Conservation (phyloP, 1,140 invertebrate species). For the Drosophila murphyi region DNA sequence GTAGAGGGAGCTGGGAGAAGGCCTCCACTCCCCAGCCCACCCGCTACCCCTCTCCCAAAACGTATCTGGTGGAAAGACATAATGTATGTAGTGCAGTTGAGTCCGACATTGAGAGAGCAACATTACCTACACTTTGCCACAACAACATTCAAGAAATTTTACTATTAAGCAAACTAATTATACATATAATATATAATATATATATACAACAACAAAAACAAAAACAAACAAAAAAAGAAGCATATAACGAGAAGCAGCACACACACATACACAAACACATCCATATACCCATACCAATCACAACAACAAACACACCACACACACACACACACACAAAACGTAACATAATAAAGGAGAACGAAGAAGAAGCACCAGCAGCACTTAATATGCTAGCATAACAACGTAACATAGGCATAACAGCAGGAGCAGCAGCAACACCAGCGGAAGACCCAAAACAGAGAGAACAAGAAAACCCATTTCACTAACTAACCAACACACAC, state of each 20-base stretch:
- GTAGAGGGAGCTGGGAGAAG: not conserved
- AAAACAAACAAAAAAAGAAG: conserved; percentile 37
- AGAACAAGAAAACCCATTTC: conserved; percentile 21
- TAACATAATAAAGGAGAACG: conserved; percentile 1
- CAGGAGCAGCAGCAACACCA: conserved; percentile 2
- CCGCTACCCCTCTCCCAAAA: not conserved
- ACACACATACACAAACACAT: conserved; percentile 13
- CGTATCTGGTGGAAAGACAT: conserved; percentile 81
- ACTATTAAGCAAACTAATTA: conserved; percentile 81
- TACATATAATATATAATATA: conserved; percentile 83
- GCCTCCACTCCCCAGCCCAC: not conserved
- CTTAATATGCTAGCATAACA: conserved; percentile 25
- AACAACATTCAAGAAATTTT: conserved; percentile 83
- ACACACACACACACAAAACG: conserved; percentile 20
- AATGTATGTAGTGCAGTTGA: conserved; percentile 81
- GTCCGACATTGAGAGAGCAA: conserved; percentile 70
- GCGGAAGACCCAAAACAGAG: conserved; percentile 15
- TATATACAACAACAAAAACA: conserved; percentile 62
- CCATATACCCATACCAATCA: not conserved
- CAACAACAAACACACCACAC: conserved; percentile 4
- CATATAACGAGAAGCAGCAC: conserved; percentile 58
- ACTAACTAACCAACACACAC: conserved; percentile 27
- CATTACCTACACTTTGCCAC: conserved; percentile 83
- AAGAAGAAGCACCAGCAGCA: conserved; percentile 37
- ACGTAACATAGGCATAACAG: conserved; percentile 34